phyloP scores from a whole-genome alignment of 2,888 invertebrate genomes.

The Salticus scenicus region DNA sequence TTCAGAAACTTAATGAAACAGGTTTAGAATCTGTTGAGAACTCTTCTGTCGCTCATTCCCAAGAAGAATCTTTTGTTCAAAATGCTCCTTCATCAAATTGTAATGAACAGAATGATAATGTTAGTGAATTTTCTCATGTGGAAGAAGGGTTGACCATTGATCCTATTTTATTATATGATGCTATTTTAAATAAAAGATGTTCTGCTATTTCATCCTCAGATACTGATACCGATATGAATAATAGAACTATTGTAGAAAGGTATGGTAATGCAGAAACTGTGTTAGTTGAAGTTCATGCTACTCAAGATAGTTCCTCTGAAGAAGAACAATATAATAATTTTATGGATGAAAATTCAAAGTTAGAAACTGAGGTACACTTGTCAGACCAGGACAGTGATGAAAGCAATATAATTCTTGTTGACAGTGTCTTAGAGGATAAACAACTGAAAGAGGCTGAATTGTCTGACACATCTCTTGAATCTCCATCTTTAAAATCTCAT shows the following conservation, averaged over 20 bases:
- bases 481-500: neutral
- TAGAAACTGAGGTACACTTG: neutral
- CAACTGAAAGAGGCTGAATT: neutral
- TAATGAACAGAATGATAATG: conserved; percentile 12
- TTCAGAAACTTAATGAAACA: conserved; percentile 53
- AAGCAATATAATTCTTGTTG: neutral
- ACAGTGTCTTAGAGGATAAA: neutral
- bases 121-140: neutral
- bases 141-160: conserved; percentile 48
- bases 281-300: conserved; percentile 72
- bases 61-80: neutral
- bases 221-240: conserved; percentile 34
- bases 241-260: conserved; percentile 70
- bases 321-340: conserved; percentile 44
- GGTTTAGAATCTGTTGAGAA: neutral
- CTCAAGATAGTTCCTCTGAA: conserved; percentile 71
- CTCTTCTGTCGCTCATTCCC: neutral
- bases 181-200: conserved; percentile 41
- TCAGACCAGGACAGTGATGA: neutral
- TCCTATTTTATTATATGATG: conserved; percentile 51
- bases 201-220: conserved; percentile 45
- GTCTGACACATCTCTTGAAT: neutral
- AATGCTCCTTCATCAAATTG: neutral
- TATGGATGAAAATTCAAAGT: neutral
- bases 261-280: conserved; percentile 72